These are phyloP conservation scores for Rhabdophis nuchalis DNA, from an alignment of 2,797 vertebrate genomes.

Conservation along the genomic window DNA sequence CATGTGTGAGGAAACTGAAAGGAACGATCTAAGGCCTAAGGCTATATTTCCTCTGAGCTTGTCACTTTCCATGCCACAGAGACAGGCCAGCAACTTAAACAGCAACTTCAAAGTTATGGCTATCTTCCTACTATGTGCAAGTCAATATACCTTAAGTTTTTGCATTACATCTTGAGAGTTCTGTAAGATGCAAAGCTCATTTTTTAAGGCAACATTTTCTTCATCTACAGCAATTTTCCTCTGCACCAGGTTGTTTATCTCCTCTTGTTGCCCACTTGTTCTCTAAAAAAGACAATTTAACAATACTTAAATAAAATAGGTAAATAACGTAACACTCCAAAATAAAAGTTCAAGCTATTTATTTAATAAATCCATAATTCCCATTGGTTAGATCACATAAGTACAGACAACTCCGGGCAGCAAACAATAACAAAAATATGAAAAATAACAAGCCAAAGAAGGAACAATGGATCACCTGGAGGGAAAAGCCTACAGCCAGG, in stretches of 20 bases:
- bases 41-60: slow-evolving; percentile 77
- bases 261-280: slow-evolving; percentile 76
- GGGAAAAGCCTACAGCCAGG: neutral
- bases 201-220: slow-evolving; percentile 78
- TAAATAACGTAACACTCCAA: neutral
- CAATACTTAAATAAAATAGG: neutral
- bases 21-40: slow-evolving; percentile 76
- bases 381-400: neutral
- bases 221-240: slow-evolving; percentile 73
- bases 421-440: neutral
- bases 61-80: slow-evolving; percentile 78
- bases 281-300: slow-evolving; percentile 58
- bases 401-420: neutral
- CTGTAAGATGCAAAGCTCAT: slow-evolving; percentile 79
- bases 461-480: neutral
- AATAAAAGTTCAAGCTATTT: neutral
- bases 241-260: slow-evolving; percentile 78
- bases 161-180: slow-evolving; percentile 82
- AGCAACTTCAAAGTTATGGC: slow-evolving; percentile 71
- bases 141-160: slow-evolving; percentile 85
- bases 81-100: slow-evolving; percentile 67
- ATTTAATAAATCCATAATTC: neutral
- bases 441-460: neutral
- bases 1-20: slow-evolving; percentile 68
- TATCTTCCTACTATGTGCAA: slow-evolving; percentile 64